These are phyloP conservation scores for Geodia barretti DNA, from an alignment of 37 sponge, comb jelly and placozoan species.

Conservation along the genomic window DNA sequence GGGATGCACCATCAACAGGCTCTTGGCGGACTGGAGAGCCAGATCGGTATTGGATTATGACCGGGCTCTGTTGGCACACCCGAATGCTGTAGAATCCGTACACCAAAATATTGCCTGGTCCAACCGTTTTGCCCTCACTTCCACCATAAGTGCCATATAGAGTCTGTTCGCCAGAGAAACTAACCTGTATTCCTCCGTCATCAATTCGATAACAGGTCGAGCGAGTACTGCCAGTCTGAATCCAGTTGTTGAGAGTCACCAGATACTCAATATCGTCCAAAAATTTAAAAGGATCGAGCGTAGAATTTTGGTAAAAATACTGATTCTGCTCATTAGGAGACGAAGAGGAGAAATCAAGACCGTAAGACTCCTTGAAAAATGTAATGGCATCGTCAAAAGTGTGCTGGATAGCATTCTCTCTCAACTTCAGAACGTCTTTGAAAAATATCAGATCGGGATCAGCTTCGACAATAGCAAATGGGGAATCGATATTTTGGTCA, in stretches of 20 bases:
- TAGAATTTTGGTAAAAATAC: not conserved
- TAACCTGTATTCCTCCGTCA: not conserved
- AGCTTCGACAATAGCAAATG: too few relatives aligned
- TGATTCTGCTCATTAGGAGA: not conserved
- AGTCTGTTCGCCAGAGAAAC: not conserved
- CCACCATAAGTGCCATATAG: conserved; percentile 2
- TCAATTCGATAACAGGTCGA: not conserved
- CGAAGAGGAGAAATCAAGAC: not conserved
- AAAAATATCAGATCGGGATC: not conserved
- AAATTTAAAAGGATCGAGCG: not conserved
- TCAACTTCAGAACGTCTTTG: not conserved
- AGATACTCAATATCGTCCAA: not conserved
- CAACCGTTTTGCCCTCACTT: not conserved
- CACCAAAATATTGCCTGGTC: not conserved
- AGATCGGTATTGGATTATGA: not conserved
- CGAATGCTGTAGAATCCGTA: not conserved
- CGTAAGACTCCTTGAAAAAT: not conserved
- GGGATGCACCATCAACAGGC: not conserved
- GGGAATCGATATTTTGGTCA: too few relatives aligned
- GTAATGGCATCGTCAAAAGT: not conserved
- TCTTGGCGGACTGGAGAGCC: not conserved
- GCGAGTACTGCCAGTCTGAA: not conserved
- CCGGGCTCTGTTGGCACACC: not conserved
- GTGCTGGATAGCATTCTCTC: not conserved
- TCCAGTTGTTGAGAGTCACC: not conserved